A percentile compares a stretch with the other conserved stretches of the same genome.
phyloP scores from a whole-genome alignment of 2,113 vertebrate species.

The Bungarus multicinctus region DNA sequence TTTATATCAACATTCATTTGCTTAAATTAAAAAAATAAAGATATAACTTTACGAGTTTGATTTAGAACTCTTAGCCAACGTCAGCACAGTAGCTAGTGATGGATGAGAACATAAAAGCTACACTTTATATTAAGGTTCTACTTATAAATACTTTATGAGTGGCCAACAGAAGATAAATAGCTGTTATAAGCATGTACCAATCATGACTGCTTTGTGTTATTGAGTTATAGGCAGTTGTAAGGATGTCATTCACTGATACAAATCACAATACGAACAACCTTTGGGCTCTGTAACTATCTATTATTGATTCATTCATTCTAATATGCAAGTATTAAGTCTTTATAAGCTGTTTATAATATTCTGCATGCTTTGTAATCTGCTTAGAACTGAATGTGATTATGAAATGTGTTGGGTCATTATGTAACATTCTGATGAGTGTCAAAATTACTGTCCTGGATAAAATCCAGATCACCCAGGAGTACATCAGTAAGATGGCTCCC shows the following conservation, averaged over 20 bases:
- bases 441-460: not conserved
- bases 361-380: not conserved
- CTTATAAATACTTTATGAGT: slow-evolving; percentile 26
- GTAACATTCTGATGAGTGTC: not conserved
- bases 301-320: slow-evolving; percentile 17
- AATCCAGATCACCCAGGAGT: not conserved
- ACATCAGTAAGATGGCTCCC: not conserved
- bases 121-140: slow-evolving; percentile 13
- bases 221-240: slow-evolving; percentile 24
- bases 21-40: not conserved
- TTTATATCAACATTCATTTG: not conserved
- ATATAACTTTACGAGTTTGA: not conserved
- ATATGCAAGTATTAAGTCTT: slow-evolving; percentile 26
- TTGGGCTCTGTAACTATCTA: slow-evolving; percentile 16
- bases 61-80: not conserved
- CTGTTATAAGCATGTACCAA: slow-evolving; percentile 28
- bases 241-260: slow-evolving; percentile 12
- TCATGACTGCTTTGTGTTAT: slow-evolving; percentile 12
- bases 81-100: not conserved
- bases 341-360: slow-evolving; percentile 25
- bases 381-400: not conserved
- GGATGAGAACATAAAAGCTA: not conserved
- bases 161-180: slow-evolving; percentile 28
- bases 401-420: not conserved
- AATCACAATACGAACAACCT: slow-evolving; percentile 25